Conservation (phyloP, 2,797 vertebrate species). For the Glyptemys insculpta region DNA sequence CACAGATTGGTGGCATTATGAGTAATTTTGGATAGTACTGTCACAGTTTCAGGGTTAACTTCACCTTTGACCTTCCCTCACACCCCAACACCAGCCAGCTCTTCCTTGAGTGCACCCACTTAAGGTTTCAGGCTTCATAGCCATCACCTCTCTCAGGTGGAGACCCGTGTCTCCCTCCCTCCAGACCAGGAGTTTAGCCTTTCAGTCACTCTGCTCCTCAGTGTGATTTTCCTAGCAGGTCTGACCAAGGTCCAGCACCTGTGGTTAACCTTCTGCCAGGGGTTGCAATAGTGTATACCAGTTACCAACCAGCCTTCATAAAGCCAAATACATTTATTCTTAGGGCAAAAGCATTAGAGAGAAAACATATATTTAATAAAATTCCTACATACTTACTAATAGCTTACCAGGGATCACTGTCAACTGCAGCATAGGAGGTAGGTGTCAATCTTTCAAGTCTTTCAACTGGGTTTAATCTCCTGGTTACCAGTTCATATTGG, state of each 20-base stretch:
- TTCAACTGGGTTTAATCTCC: background rate
- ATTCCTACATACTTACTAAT: background rate
- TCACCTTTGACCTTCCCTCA: background rate
- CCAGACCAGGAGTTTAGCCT: background rate
- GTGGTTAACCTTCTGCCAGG: background rate
- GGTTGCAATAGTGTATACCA: background rate
- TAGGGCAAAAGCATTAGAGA: background rate
- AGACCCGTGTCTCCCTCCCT: background rate
- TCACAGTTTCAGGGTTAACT: background rate
- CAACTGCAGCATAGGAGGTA: background rate
- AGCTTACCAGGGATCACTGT: background rate
- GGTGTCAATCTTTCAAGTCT: background rate
- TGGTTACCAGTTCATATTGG: background rate
- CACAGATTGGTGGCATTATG: rapidly evolving
- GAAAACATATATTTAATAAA: background rate
- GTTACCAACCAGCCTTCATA: background rate
- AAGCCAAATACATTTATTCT: background rate
- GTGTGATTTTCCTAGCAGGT: background rate
- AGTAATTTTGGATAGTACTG: background rate
- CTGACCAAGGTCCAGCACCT: background rate
- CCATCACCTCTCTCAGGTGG: background rate
- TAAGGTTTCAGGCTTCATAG: background rate
- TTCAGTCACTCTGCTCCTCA: background rate
- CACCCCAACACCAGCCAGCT: too few species aligned
- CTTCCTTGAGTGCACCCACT: background rate